These are phyloP conservation scores for Acanthurus leucopareius DNA, from an alignment of 2,797 vertebrate species.

Conservation along the genomic window DNA sequence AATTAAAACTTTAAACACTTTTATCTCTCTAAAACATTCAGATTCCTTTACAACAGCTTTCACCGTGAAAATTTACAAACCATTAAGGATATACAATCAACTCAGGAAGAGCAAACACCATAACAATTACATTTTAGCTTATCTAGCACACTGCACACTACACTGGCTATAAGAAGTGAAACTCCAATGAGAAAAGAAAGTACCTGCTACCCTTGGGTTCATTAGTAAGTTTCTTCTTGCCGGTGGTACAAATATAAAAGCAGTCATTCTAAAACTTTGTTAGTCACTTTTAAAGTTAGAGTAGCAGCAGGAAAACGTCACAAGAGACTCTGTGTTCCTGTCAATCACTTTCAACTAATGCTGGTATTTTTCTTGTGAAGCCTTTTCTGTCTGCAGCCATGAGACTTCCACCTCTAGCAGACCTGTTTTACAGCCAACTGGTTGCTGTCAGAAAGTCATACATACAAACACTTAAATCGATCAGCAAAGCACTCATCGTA, in stretches of 20 bases:
- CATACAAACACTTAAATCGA: constrained; percentile 1
- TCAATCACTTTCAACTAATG: neutral
- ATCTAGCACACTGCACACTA: neutral
- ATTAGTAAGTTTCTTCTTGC: neutral
- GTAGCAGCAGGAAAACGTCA: neutral
- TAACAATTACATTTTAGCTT: neutral
- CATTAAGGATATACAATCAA: neutral
- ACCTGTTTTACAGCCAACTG: constrained; percentile 1
- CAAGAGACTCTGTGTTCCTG: neutral
- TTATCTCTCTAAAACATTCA: neutral
- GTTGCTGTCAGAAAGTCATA: constrained; percentile 3
- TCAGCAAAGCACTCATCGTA: constrained; percentile 26
- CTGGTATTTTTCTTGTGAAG: neutral
- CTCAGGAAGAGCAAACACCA: neutral
- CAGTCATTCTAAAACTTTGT: too few species aligned
- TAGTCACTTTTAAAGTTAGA: neutral
- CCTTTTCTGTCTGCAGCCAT: constrained; percentile 1
- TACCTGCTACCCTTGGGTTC: neutral
- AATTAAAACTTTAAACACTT: neutral
- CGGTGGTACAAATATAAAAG: neutral
- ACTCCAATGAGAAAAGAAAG: neutral
- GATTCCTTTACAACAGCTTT: neutral
- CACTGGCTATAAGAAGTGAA: neutral
- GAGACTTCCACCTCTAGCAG: constrained; percentile 1
- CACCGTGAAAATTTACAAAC: neutral